Conservation (phyloP, 2,888 invertebrate species). For the Drosophila anceps region DNA sequence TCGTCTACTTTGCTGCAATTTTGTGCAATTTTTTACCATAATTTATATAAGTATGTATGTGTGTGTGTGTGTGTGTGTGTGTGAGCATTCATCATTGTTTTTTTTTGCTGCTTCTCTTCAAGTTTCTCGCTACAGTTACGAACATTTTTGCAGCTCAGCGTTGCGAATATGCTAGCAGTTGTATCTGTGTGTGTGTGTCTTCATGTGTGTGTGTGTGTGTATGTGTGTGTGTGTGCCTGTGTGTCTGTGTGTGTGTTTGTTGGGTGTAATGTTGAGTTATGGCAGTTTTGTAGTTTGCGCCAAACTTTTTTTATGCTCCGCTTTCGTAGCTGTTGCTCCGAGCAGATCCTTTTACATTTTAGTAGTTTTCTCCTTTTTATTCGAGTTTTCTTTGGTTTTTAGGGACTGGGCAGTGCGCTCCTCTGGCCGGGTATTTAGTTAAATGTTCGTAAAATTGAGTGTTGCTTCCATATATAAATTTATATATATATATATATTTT, state of each 20-base stretch:
- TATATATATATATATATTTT: constrained; percentile 37
- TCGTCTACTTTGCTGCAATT: constrained; percentile 79
- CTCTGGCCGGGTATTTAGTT: constrained; percentile 68
- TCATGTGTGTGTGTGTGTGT: constrained; percentile 1
- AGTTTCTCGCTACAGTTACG: constrained; percentile 57
- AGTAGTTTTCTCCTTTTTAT: constrained; percentile 7
- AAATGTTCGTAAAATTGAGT: constrained; percentile 77
- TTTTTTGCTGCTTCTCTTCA: constrained; percentile 29
- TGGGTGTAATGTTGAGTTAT: constrained; percentile 78
- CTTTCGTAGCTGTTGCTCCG: constrained; percentile 50
- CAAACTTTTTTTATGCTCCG: constrained; percentile 68
- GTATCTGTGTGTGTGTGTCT: constrained; percentile 3
- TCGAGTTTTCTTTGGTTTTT: constrained; percentile 4
- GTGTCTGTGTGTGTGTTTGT: constrained; percentile 36
- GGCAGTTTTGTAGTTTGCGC: constrained; percentile 77
- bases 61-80: constrained; percentile 29
- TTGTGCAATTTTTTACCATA: constrained; percentile 74
- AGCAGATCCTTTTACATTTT: constrained; percentile 18
- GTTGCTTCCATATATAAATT: constrained; percentile 49
- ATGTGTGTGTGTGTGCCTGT: constrained; percentile 31
- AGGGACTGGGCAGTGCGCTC: constrained; percentile 1
- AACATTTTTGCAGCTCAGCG: constrained; percentile 62
- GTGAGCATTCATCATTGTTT: constrained; percentile 45
- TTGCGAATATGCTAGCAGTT: constrained; percentile 60
- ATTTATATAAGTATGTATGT: constrained; percentile 61